phyloP scores from a whole-genome alignment of 2,888 invertebrate species.

The Brachyptera risi region DNA sequence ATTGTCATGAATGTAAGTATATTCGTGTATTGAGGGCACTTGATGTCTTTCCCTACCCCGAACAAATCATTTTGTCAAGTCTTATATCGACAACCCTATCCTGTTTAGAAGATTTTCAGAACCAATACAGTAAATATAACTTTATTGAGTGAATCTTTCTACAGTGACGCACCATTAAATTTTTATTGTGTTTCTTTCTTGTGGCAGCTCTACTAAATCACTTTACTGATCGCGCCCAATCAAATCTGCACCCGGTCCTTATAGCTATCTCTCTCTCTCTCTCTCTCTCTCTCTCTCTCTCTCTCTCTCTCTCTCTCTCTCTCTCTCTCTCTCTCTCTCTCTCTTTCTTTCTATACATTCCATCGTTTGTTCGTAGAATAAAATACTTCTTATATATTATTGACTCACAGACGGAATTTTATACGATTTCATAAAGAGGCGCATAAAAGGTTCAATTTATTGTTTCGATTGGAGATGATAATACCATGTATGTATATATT shows the following conservation, averaged over 20 bases:
- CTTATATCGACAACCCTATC: slow-evolving; percentile 6
- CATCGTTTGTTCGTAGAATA: too few relatives aligned
- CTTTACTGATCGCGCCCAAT: slow-evolving; percentile 25
- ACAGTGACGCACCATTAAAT: slow-evolving; percentile 30
- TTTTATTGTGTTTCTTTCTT: slow-evolving; percentile 28
- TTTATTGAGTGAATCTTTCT: slow-evolving; percentile 23
- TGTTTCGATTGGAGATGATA: too few relatives aligned
- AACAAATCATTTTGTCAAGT: slow-evolving; percentile 15
- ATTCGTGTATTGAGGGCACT: slow-evolving; percentile 2
- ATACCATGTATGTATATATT: too few relatives aligned
- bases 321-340: too few relatives aligned
- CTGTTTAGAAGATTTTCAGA: slow-evolving; percentile 21
- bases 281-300: too few relatives aligned
- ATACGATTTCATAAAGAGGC: too few relatives aligned
- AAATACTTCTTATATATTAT: too few relatives aligned
- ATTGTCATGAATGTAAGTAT: too few relatives aligned
- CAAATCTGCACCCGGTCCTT: slow-evolving; percentile 22
- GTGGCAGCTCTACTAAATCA: slow-evolving; percentile 25
- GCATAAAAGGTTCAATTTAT: too few relatives aligned
- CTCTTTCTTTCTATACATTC: too few relatives aligned
- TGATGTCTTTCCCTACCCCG: too few relatives aligned
- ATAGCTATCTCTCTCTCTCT: not conserved
- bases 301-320: not conserved
- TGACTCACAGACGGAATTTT: too few relatives aligned
- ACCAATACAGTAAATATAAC: slow-evolving; percentile 20